These are phyloP conservation scores for Pangasius mekongensis DNA, from an alignment of 2,797 vertebrate genomes.

Conservation along the genomic window DNA sequence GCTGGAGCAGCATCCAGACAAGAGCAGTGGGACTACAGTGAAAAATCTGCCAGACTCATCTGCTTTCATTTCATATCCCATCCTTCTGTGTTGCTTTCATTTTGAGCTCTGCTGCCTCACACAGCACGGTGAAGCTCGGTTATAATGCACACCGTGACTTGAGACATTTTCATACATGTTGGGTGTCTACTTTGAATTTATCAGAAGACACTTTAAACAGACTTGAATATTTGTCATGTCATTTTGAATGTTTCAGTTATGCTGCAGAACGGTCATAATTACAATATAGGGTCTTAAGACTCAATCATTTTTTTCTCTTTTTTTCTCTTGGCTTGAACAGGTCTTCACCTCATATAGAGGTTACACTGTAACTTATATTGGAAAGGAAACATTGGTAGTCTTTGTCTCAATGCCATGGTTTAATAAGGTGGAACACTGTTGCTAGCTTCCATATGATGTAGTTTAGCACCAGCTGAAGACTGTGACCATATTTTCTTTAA, in stretches of 20 bases:
- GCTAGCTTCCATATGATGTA: not conserved
- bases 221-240: not conserved
- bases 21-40: constrained; percentile 67
- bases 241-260: not conserved
- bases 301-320: not conserved
- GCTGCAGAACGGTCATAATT: not conserved
- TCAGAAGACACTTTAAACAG: not conserved
- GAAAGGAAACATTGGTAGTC: not conserved
- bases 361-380: not conserved
- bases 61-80: constrained; percentile 71
- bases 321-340: not conserved
- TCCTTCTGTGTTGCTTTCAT: constrained; percentile 54
- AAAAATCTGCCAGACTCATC: constrained; percentile 74
- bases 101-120: constrained; percentile 9
- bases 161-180: not conserved
- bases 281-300: not conserved
- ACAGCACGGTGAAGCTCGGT: not conserved
- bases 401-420: not conserved
- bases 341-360: not conserved
- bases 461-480: not conserved
- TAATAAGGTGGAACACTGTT: not conserved
- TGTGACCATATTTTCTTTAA: not conserved
- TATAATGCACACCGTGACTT: not conserved
- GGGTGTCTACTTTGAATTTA: not conserved
- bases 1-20: constrained; percentile 61